Evolutionary conservation across 2,113 vertebrate species (phyloP).

Genomic region (Cricetomys ansorgei): DNA sequence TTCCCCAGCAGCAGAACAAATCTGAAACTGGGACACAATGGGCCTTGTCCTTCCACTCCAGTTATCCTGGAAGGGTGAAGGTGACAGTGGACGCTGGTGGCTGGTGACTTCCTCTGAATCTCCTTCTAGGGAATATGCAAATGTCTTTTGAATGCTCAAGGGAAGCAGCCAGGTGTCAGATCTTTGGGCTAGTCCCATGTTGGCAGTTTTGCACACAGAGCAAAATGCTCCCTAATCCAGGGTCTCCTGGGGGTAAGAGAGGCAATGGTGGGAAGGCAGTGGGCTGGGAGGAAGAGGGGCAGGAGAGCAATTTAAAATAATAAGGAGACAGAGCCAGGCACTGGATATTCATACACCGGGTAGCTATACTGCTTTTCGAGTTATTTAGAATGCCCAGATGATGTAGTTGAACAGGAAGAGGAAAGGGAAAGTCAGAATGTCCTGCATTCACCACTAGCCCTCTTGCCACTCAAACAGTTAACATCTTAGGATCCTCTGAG

Average conservation of each 20-base stretch:
- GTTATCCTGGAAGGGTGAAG: constrained; percentile 39
- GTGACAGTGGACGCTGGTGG: neutral
- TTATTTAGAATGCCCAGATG: neutral
- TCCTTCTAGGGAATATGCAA: constrained; percentile 50
- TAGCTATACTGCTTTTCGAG: neutral
- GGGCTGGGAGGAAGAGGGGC: neutral
- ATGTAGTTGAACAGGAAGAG: neutral
- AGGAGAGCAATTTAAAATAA: neutral
- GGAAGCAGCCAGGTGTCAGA: constrained; percentile 21
- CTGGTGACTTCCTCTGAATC: neutral
- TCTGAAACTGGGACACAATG: constrained; percentile 72
- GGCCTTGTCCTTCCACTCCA: constrained; percentile 67
- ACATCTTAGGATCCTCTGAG: constrained; percentile 34
- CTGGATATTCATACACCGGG: neutral
- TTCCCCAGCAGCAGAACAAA: constrained; percentile 50
- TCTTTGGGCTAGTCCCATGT: neutral
- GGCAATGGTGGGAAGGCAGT: neutral
- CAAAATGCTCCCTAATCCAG: neutral
- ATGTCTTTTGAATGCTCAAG: constrained; percentile 13
- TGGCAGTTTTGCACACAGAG: constrained; percentile 34
- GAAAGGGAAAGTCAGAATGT: neutral
- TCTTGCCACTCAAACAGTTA: neutral
- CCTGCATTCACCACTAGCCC: neutral
- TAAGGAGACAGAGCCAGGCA: neutral
- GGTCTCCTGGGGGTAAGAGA: neutral